Evolutionary conservation across 2,888 invertebrate species (phyloP), one percentile per base, ranked within the genome.

Genomic region (Malachius bipustulatus): DNA sequence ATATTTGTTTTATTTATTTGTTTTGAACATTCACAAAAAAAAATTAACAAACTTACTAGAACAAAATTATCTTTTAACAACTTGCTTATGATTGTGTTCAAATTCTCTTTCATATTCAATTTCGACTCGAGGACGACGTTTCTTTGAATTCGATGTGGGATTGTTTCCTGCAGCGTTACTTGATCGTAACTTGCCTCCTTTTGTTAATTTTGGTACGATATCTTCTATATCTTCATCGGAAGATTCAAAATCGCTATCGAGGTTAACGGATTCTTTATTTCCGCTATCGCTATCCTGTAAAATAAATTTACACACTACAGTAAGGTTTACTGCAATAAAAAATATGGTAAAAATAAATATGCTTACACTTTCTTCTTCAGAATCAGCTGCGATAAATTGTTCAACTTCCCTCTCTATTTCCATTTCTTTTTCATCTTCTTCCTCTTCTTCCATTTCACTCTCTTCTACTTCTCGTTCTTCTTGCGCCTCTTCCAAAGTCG

Each of bases 401-500:
- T 65, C 64, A 42, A 72, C 70, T 45, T 64, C 71, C 47, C 75
- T 64, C 37, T 73, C 71, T 26, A 67, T 67, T 50, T 75, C 72
- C 36, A 75, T 56, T 48, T 81, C 74, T 56, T 70, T 49, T 64
- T 77, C 75, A 10, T 69, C 66, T 51, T 80, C 79, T 34, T 45
- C 43, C 48, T 69, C 63, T 43, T 66, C 62, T 51, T 70, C 68
- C 45, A 55, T 65, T 48, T 71, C 71, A 29, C 49, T 49, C 44
- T 73, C 71, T 28, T 68, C 68, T 14, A 87, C 66, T 59, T 88
- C 85, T 53, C 88, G 89, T 16, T 84, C 83, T 57, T 83, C 80
- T 35, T 97, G 66, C 1, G 94, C 94, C 54, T 87, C 82, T 47
- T 94, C 91, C 59, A 97, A 97, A 1, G 90, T 93, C 57, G 78